Evolutionary conservation across 2,113 vertebrate species (phyloP).

Genomic region (Rana temporaria): DNA sequence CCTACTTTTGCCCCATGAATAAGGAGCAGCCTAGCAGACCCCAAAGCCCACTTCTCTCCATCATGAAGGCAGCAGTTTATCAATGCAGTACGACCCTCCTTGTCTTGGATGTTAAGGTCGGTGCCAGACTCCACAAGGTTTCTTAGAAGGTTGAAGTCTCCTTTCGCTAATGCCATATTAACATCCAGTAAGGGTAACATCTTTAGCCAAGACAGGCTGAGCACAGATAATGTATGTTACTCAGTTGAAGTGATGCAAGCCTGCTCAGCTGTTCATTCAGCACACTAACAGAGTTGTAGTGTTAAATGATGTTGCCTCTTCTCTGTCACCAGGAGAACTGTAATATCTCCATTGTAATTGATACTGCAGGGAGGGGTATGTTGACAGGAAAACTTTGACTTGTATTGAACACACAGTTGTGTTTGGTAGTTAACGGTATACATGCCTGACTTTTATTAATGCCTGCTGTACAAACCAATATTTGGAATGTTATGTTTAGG

Average conservation of each 20-base stretch:
- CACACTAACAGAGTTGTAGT: background rate
- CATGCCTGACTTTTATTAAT: constrained; percentile 1
- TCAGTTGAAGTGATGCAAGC: background rate
- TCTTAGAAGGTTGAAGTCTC: constrained; percentile 44
- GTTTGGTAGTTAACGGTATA: constrained; percentile 12
- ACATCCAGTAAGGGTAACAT: background rate
- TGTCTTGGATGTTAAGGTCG: constrained; percentile 41
- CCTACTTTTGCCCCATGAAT: constrained; percentile 16
- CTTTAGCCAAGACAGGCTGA: background rate
- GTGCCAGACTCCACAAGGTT: constrained; percentile 27
- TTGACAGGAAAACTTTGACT: constrained; percentile 35
- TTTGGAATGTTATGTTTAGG: constrained; percentile 20
- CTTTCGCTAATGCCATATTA: constrained; percentile 44
- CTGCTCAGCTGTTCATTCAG: background rate
- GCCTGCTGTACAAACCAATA: constrained; percentile 19
- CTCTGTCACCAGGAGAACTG: background rate
- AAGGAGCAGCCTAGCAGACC: constrained; percentile 50
- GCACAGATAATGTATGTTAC: background rate
- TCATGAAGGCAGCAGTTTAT: constrained; percentile 57
- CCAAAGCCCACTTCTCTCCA: constrained; percentile 21
- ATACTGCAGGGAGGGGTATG: constrained; percentile 28
- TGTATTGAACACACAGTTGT: constrained; percentile 10
- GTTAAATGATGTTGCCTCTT: background rate
- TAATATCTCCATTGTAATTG: constrained; percentile 6
- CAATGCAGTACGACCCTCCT: constrained; percentile 34